Base-by-base conservation (phyloP, 2,797 vertebrate species). In the Rhincodon typus region DNA sequence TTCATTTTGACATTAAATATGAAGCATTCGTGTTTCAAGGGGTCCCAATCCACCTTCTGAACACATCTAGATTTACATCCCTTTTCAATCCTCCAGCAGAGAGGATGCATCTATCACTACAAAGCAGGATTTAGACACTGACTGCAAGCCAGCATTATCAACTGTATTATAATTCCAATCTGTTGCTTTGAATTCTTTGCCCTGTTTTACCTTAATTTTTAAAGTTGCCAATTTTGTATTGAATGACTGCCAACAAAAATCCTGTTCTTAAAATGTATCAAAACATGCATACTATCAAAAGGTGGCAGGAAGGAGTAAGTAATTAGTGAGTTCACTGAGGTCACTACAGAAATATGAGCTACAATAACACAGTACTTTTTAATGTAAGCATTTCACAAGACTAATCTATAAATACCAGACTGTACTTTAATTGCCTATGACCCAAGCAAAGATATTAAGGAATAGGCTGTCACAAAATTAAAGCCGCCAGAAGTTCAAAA, bases 341-440 rank as follows among this genome's bases (percentile, higher is more conserved):
- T 98, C 98, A 98, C 97, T 97, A 97, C 97, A 97, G 98, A 98
- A 98, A 98, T 98, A 53, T 98, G 98, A 98, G 98, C 98, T 98
- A 98, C 97, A 98, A 97, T 97, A 98, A 97, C 97, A 98, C 97
- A 98, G 98, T 98, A 98, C 98, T 98, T 98, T 98, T 98, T 98
- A 72, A 98, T 98, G 98, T 98, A 97, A 97, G 98, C 98, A 98
- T 98, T 98, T 98, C 98, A 98, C 98, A 98, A 98, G 98, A 98
- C 98, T 97, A 98, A 98, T 98, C 97, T 98, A 97, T 77, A 72
- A 95, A 77, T 72, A 46, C 94, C 94, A 95, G 98, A 97, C 97
- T 98, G 97, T 97, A 98, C 98, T 98, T 98, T 98, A 98, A 98
- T 98, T 98, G 98, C 98, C 98, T 98, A 97, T 98, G 98, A 98